A percentile compares a stretch with the other conserved stretches of the same genome.
Evolutionary conservation across 2,113 vertebrate species (phyloP).

Genomic region (Neolamprologus ventralis): DNA sequence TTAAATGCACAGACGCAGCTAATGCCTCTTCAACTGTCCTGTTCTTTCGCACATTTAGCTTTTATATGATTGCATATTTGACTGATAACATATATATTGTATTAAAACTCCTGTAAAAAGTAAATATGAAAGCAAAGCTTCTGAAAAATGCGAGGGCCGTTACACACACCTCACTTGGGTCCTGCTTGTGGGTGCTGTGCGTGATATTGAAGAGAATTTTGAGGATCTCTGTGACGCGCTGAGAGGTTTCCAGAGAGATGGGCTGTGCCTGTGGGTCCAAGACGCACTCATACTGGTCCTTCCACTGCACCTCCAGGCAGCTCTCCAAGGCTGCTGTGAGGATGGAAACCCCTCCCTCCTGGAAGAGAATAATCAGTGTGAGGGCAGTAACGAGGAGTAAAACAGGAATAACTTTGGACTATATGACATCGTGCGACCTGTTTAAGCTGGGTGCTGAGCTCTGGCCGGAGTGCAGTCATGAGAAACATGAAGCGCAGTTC

Average conservation of each 20-base stretch:
- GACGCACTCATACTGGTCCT: constrained; percentile 57
- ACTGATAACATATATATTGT: background rate
- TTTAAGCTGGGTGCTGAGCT: constrained; percentile 67
- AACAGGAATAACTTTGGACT: background rate
- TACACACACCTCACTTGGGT: constrained; percentile 61
- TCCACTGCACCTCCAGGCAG: constrained; percentile 63
- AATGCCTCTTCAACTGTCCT: background rate
- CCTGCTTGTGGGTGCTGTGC: constrained; percentile 58
- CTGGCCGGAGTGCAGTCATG: constrained; percentile 69
- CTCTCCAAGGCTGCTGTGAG: constrained; percentile 64
- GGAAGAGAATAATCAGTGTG: background rate
- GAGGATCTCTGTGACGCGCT: constrained; percentile 64
- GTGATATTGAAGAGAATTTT: constrained; percentile 75
- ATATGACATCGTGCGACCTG: constrained; percentile 27
- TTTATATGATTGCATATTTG: background rate
- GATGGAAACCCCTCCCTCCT: constrained; percentile 63
- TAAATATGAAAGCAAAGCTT: background rate
- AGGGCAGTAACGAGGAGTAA: background rate
- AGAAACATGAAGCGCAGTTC: constrained; percentile 76
- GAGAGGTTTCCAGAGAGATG: constrained; percentile 61
- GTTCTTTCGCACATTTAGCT: background rate
- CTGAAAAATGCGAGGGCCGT: background rate
- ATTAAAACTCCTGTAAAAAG: background rate
- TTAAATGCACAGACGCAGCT: background rate
- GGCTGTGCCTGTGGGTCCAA: constrained; percentile 15